Conservation (phyloP, 2,113 vertebrate species). For the Rafetus swinhoei region DNA sequence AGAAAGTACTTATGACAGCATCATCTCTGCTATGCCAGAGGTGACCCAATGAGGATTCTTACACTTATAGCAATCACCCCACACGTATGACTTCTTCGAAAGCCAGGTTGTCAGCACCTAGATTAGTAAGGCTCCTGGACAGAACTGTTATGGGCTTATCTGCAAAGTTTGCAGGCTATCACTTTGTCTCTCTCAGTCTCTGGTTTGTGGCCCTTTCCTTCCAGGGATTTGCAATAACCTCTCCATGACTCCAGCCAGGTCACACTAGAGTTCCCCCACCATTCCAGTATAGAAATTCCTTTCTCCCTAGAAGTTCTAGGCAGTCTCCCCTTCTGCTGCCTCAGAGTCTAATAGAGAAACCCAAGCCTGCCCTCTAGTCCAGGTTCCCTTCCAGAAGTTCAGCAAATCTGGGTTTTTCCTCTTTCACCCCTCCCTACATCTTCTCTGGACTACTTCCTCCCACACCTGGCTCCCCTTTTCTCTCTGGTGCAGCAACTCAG, state of each 20-base stretch:
- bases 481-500: background rate
- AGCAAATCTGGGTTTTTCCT: background rate
- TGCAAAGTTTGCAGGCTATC: background rate
- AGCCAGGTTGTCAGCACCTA: background rate
- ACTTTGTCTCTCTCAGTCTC: background rate
- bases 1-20: constrained; percentile 11
- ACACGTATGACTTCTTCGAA: background rate
- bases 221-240: background rate
- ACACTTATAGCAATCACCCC: background rate
- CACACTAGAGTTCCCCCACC: too few relatives aligned
- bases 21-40: background rate
- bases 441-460: background rate
- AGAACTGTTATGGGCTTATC: background rate
- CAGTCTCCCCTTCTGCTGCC: background rate
- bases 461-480: background rate
- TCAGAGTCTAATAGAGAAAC: background rate
- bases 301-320: background rate
- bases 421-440: background rate
- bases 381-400: background rate
- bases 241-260: background rate
- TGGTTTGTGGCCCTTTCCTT: background rate
- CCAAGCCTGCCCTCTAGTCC: background rate
- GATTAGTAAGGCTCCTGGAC: background rate
- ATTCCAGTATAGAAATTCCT: background rate
- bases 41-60: background rate